Percentiles rank a stretch among this genome's conserved stretches.
These are phyloP conservation scores for Tenodera sinensis DNA, from an alignment of 2,888 invertebrate species.

Conservation along the genomic window DNA sequence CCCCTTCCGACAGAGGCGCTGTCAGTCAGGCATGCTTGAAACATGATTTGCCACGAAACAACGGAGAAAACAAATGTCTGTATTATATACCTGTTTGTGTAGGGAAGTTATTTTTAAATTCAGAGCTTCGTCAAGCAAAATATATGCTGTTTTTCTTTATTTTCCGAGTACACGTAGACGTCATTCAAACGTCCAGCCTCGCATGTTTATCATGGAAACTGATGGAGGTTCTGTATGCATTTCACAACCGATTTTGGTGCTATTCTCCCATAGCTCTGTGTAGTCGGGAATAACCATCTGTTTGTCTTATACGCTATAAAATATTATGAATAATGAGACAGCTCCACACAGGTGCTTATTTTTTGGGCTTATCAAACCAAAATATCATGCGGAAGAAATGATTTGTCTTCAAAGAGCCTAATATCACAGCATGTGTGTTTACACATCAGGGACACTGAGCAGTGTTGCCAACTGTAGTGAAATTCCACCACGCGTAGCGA, in stretches of 20 bases:
- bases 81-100: not conserved
- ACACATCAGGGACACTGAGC: too few species aligned
- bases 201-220: not conserved
- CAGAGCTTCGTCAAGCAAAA: not conserved
- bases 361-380: too few species aligned
- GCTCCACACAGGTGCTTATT: too few species aligned
- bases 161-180: not conserved
- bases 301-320: too few species aligned
- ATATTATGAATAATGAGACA: too few species aligned
- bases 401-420: too few species aligned
- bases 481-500: too few species aligned
- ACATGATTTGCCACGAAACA: not conserved
- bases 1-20: not conserved
- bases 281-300: too few species aligned
- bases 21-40: not conserved
- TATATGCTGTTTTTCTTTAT: not conserved
- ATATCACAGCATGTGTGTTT: too few species aligned
- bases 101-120: not conserved
- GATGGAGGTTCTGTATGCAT: not conserved
- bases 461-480: too few species aligned
- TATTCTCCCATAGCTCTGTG: too few species aligned
- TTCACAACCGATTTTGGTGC: not conserved
- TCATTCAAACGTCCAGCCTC: not conserved
- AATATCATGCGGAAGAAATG: too few species aligned
- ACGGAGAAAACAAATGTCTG: not conserved